These are phyloP conservation scores for Tridacna gigas DNA, from an alignment of 2,888 invertebrate species.

Conservation along the genomic window DNA sequence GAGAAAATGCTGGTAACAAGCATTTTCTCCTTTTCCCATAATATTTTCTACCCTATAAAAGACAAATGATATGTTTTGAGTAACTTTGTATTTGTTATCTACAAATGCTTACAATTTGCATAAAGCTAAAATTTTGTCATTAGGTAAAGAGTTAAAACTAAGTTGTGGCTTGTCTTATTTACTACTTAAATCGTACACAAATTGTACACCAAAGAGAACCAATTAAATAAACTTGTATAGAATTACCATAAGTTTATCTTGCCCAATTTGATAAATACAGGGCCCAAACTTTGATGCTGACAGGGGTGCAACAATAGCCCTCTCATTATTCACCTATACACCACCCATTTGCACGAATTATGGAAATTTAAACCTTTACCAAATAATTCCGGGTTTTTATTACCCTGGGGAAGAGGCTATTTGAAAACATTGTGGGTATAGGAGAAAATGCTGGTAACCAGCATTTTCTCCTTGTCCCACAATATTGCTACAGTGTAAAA, in stretches of 20 bases:
- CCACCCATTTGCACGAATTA: not conserved
- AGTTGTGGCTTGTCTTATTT: too few relatives aligned
- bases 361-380: not conserved
- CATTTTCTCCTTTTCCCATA: too few relatives aligned
- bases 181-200: too few relatives aligned
- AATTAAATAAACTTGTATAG: not conserved
- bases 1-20: too few relatives aligned
- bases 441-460: not conserved
- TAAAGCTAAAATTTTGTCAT: too few relatives aligned
- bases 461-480: not conserved
- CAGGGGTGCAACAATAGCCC: not conserved
- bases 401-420: not conserved
- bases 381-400: not conserved
- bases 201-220: too few relatives aligned
- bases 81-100: too few relatives aligned
- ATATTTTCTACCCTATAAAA: too few relatives aligned
- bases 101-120: too few relatives aligned
- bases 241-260: not conserved
- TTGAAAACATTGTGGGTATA: not conserved
- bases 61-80: too few relatives aligned
- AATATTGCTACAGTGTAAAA: not conserved
- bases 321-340: slow-evolving; percentile 1
- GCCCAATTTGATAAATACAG: slow-evolving; percentile 18
- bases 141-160: too few relatives aligned
- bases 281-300: not conserved